Evolutionary conservation across 2,888 invertebrate genomes (phyloP).

Genomic region (Nesidiocoris tenuis): DNA sequence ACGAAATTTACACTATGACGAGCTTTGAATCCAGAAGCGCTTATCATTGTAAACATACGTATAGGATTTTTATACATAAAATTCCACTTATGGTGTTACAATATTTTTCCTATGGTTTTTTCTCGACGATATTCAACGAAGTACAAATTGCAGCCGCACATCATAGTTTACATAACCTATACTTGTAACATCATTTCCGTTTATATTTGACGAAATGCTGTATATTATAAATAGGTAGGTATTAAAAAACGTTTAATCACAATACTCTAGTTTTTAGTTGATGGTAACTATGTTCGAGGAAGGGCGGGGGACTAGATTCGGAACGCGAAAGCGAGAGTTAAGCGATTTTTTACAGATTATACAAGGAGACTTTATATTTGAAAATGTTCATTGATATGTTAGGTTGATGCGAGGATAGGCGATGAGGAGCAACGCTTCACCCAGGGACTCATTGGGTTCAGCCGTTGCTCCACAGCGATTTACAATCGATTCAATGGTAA

Average conservation of each 20-base stretch:
- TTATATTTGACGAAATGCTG: too few species aligned
- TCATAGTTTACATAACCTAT: too few species aligned
- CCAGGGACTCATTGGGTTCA: conserved; percentile 36
- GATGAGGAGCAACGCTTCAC: conserved; percentile 6
- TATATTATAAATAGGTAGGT: too few species aligned
- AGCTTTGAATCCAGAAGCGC: conserved; percentile 30
- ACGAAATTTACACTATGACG: conserved; percentile 33
- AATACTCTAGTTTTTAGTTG: conserved; percentile 10
- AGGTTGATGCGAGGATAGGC: background rate
- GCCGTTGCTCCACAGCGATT: background rate
- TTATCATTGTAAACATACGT: conserved; percentile 31
- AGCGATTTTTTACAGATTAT: too few species aligned
- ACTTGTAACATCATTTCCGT: too few species aligned
- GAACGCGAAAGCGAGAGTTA: too few species aligned
- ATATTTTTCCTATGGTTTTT: conserved; percentile 14
- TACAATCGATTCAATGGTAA: too few species aligned
- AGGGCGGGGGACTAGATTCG: too few species aligned
- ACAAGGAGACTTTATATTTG: too few species aligned
- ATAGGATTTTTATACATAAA: conserved; percentile 21
- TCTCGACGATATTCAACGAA: too few species aligned
- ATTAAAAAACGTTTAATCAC: too few species aligned
- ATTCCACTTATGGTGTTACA: conserved; percentile 28
- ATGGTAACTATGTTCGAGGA: conserved; percentile 28
- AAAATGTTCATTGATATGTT: background rate
- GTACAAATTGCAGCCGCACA: too few species aligned